Conservation (phyloP, 1,140 invertebrate genomes). For the Zeugodacus cucurbitae region DNA sequence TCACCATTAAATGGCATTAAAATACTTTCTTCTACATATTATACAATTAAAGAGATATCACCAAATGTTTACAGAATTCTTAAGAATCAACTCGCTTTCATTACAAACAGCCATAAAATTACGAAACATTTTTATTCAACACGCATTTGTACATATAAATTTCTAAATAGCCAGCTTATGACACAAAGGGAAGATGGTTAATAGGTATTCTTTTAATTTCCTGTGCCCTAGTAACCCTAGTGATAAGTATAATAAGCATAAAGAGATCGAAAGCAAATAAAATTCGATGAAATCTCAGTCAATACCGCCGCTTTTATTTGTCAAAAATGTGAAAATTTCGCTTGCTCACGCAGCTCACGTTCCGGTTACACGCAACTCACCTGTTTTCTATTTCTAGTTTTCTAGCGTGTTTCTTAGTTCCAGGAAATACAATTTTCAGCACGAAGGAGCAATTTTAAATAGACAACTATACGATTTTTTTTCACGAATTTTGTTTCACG, state of each 20-base stretch:
- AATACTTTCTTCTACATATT: not conserved
- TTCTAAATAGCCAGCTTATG: not conserved
- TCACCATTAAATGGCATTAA: not conserved
- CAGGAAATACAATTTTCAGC: not conserved
- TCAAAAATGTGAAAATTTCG: not conserved
- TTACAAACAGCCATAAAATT: not conserved
- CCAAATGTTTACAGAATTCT: not conserved
- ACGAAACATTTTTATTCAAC: not conserved
- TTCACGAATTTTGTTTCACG: not conserved
- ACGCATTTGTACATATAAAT: not conserved
- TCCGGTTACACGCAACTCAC: slow-evolving; percentile 12
- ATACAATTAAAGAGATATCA: not conserved
- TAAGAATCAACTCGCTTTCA: not conserved
- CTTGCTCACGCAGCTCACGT: slow-evolving; percentile 12
- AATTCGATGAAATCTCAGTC: not conserved
- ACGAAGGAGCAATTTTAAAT: slow-evolving; percentile 14
- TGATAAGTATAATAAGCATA: not conserved
- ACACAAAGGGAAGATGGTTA: not conserved
- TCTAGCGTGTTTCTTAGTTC: not conserved
- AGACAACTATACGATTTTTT: not conserved
- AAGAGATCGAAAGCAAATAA: not conserved
- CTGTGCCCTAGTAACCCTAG: not conserved
- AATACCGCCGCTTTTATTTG: not conserved
- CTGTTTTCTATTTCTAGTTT: not conserved
- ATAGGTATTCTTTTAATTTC: not conserved